phyloP scores from a whole-genome alignment of 2,888 invertebrate species.

The Nymphalis c-album region DNA sequence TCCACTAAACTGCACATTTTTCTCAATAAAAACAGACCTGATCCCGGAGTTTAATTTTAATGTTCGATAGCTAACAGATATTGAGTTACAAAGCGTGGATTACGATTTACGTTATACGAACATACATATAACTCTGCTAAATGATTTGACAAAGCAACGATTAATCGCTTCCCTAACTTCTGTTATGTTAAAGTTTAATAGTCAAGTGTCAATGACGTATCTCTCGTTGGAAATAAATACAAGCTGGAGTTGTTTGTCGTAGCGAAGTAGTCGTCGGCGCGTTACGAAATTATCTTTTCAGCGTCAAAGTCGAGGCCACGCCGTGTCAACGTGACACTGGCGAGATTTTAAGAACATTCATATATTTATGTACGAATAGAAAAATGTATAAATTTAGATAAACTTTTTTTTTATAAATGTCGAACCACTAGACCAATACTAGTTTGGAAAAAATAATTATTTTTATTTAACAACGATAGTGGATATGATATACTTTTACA shows the following conservation, averaged over 20 bases:
- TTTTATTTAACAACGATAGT: too few relatives aligned
- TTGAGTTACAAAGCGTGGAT: too few relatives aligned
- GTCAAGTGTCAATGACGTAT: constrained; percentile 1
- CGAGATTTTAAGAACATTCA: constrained; percentile 8
- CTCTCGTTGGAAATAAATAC: constrained; percentile 14
- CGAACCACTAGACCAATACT: too few relatives aligned
- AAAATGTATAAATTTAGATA: neutral
- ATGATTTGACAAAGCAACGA: neutral
- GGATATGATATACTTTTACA: too few relatives aligned
- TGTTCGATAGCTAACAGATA: too few relatives aligned
- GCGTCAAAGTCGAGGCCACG: constrained; percentile 38
- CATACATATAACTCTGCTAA: neutral
- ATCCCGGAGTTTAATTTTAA: too few relatives aligned
- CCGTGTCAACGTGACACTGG: constrained; percentile 30
- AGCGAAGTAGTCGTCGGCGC: constrained; percentile 20
- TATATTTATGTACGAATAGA: neutral
- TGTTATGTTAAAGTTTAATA: neutral
- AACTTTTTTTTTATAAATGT: too few relatives aligned
- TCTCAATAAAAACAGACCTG: too few relatives aligned
- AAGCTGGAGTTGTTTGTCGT: constrained; percentile 21
- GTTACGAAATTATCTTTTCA: constrained; percentile 31
- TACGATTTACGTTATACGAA: neutral
- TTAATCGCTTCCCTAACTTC: neutral
- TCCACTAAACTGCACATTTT: too few relatives aligned
- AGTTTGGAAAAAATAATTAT: too few relatives aligned